Conservation (phyloP, 2,113 vertebrate species). For the Syngnathus scovelli region DNA sequence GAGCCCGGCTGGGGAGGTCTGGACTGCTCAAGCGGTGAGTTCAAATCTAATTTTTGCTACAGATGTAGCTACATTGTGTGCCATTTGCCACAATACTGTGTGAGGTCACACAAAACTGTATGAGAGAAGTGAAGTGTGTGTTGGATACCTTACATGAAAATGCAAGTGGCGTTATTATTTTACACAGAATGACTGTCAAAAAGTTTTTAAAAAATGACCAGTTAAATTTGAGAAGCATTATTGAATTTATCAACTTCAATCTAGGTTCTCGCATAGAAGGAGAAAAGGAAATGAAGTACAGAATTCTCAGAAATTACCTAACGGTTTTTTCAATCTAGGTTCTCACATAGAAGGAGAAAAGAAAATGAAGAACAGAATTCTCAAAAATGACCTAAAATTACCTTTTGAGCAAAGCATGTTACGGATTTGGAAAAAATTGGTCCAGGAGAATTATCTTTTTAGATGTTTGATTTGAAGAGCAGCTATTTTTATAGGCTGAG, state of each 20-base stretch:
- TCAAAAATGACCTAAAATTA: no score
- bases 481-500: background rate
- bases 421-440: background rate
- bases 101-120: background rate
- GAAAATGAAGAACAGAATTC: no score
- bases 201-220: background rate
- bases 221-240: background rate
- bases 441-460: no score
- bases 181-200: background rate
- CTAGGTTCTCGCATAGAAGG: no score
- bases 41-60: background rate
- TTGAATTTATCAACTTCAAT: background rate
- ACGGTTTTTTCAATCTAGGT: no score
- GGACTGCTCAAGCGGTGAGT: constrained; percentile 92
- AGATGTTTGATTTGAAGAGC: background rate
- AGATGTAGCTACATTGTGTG: background rate
- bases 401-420: no score
- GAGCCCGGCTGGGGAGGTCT: constrained; percentile 90
- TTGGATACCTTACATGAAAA: background rate
- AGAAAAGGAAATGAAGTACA: no score
- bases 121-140: background rate
- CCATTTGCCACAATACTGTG: background rate
- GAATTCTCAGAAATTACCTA: no score
- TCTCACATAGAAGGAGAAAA: no score
- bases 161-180: background rate